Conservation (phyloP, 2,797 vertebrate genomes). For the Enteromius unitaeniatus region DNA sequence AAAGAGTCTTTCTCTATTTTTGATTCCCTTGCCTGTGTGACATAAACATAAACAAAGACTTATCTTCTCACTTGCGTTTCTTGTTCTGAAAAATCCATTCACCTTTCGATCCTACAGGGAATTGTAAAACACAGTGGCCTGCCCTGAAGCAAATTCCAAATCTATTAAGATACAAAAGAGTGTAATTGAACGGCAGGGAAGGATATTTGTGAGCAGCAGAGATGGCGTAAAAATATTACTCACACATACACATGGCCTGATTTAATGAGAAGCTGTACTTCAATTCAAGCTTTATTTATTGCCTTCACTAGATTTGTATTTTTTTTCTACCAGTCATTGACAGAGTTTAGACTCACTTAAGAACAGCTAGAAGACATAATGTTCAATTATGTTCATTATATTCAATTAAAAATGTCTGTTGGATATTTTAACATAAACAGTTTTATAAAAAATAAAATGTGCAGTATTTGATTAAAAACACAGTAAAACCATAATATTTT, state of each 20-base stretch:
- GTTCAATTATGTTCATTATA: neutral
- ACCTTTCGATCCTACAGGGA: conserved; percentile 66
- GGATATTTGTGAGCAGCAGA: conserved; percentile 70
- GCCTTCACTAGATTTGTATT: neutral
- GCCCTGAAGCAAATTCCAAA: conserved; percentile 65
- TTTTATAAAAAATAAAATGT: too few relatives aligned
- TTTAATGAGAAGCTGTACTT: conserved; percentile 1
- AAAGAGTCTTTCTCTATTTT: neutral
- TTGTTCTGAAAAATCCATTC: conserved; percentile 48
- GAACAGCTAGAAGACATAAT: too few relatives aligned
- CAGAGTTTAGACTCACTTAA: neutral
- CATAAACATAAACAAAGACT: neutral
- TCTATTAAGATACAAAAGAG: conserved; percentile 72
- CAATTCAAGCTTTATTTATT: neutral
- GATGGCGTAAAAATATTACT: conserved; percentile 52
- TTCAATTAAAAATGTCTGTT: neutral
- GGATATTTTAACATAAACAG: neutral
- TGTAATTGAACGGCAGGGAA: conserved; percentile 78
- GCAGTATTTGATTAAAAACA: neutral
- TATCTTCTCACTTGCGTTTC: neutral
- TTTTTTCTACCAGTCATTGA: neutral
- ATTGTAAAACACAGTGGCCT: conserved; percentile 68
- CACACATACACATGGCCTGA: conserved; percentile 14
- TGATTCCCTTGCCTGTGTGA: neutral
- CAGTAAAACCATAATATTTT: neutral